Conservation (phyloP, 2,888 invertebrate species). For the Pristionchus mayeri region DNA sequence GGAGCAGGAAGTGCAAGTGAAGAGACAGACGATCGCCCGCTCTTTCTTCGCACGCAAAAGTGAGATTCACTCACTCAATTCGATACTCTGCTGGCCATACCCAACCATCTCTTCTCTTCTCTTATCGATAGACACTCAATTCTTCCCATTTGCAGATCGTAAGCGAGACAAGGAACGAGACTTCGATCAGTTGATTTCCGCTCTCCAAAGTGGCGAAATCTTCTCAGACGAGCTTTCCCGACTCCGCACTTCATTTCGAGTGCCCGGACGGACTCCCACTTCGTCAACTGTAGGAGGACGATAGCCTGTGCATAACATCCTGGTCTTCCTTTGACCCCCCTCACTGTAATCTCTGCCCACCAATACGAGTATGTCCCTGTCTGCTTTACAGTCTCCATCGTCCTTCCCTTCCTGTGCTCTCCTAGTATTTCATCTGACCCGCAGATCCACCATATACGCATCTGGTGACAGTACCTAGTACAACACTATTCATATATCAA, state of each 20-base stretch:
- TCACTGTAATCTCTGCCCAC: not conserved
- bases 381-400: not conserved
- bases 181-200: conserved; percentile 73
- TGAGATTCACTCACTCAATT: too few relatives aligned
- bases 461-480: conserved; percentile 14
- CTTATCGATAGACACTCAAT: not conserved
- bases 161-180: conserved; percentile 66
- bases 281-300: not conserved
- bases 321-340: not conserved
- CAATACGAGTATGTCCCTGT: conserved; percentile 1
- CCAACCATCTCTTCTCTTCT: too few relatives aligned
- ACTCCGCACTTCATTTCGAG: conserved; percentile 72
- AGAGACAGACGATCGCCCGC: conserved; percentile 71
- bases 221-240: conserved; percentile 74
- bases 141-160: conserved; percentile 48
- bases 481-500: not conserved
- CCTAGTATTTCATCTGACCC: not conserved
- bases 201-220: conserved; percentile 75
- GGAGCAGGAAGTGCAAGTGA: conserved; percentile 71
- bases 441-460: not conserved
- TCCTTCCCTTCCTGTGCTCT: not conserved
- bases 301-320: not conserved
- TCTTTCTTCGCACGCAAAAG: conserved; percentile 71
- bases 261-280: conserved; percentile 10
- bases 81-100: too few relatives aligned